phyloP scores from a whole-genome alignment of 2,888 invertebrate genomes.

The Drosophila maculinotata region DNA sequence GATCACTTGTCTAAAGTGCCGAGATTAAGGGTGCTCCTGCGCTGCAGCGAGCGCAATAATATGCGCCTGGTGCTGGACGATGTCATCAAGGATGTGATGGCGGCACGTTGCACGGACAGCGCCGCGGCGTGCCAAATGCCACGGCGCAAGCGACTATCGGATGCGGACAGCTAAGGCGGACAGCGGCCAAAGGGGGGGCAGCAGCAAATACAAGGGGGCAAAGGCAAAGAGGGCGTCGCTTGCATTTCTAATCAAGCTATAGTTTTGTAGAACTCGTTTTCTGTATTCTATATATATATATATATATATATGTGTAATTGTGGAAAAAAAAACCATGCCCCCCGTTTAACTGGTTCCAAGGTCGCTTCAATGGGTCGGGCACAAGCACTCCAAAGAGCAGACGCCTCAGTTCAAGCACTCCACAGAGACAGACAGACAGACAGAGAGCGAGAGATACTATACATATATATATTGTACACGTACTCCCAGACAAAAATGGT shows the following conservation, averaged over 20 bases:
- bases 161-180: background rate
- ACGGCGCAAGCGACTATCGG: background rate
- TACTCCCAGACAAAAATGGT: background rate
- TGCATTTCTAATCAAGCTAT: slow-evolving; percentile 29
- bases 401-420: no score
- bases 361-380: slow-evolving; percentile 2
- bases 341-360: slow-evolving; percentile 18
- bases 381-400: no score
- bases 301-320: background rate
- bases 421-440: no score
- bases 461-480: no score
- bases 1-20: slow-evolving; percentile 71
- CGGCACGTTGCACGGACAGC: slow-evolving; percentile 31
- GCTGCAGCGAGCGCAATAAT: slow-evolving; percentile 43
- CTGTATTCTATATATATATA: background rate
- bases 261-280: slow-evolving; percentile 62
- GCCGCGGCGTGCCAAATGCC: slow-evolving; percentile 22
- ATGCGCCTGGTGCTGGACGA: slow-evolving; percentile 56
- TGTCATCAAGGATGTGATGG: slow-evolving; percentile 44
- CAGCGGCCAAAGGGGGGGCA: background rate
- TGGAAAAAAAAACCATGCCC: slow-evolving; percentile 8
- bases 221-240: background rate
- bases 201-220: background rate
- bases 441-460: no score
- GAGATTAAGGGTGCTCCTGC: slow-evolving; percentile 48